Evolutionary conservation across 35 echinoderm and acorn worm species (phyloP).

Genomic region (Strongylocentrotus purpuratus): DNA sequence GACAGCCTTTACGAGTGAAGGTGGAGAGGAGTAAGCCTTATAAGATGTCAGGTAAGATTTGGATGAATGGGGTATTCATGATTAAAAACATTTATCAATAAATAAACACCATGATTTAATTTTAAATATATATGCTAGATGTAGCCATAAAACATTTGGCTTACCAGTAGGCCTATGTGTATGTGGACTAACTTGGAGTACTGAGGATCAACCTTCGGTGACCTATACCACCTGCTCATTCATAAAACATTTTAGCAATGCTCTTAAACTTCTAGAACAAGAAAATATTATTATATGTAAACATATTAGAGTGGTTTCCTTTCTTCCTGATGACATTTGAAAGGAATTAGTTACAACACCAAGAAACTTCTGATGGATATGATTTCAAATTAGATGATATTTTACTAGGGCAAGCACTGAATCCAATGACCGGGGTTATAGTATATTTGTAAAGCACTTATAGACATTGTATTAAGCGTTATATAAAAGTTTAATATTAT

Average conservation of each 20-base stretch:
- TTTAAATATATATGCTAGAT: no score
- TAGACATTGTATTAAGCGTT: no score
- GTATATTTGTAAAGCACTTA: no score
- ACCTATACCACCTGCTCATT: background rate
- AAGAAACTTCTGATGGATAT: no score
- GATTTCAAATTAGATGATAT: no score
- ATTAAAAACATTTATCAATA: no score
- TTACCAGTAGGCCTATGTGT: background rate
- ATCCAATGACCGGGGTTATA: no score
- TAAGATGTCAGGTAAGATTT: background rate
- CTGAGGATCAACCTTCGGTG: background rate
- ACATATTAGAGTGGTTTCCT: background rate
- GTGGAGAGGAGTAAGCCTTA: background rate
- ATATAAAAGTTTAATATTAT: no score
- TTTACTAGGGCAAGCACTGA: no score
- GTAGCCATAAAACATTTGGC: no score
- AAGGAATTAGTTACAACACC: no score
- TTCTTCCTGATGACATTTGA: background rate
- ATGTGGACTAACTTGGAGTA: background rate
- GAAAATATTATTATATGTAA: background rate
- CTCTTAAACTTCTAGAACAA: background rate
- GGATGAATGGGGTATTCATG: background rate
- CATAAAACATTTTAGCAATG: background rate
- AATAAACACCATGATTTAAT: no score
- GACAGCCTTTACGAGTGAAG: background rate